Base-by-base conservation (phyloP, 2,113 vertebrate genomes). In the Nerophis ophidion region DNA sequence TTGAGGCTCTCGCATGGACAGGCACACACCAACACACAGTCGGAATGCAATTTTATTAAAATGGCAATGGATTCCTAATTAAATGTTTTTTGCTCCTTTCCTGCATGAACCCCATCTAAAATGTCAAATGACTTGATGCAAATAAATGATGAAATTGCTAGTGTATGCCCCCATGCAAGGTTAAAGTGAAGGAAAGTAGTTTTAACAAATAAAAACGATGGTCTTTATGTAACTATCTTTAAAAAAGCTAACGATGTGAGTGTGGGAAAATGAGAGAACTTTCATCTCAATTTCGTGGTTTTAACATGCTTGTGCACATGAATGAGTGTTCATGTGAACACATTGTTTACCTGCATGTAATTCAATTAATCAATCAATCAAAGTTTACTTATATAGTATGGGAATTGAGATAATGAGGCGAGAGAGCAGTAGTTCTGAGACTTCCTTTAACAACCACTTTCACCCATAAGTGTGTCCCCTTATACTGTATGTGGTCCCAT, bases 91-190 rank as follows among this genome's bases (percentile, higher is more conserved):
- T 15, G 50, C 48, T 51, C 38, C 13, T 52, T 47, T 33, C 49
- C 44, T 51, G 44, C 60, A 51, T 55, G 26, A 26, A 26, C 26
- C 45, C 44, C 15, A 50, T 34, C 35, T 35, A 69, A 72, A 72
- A 77, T 78, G 66, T 66, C 80, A 82, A 84, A 81, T 84, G 69
- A 76, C 60, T 66, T 59, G 62, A 84, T 83, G 72, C 67, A 76
- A 82, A 82, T 69, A 54, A 77, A 61, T 49, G 46, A 57, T 67
- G 48, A 60, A 50, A 67, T 61, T 65, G 34, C 57, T 63, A 70
- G 62, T 26, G 45, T 67, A 50, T 44, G 7, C 3, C 44, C 42
- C 19, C 49, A 44, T 26, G 6, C 36, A 67, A 54, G 60, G 14
- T 58, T 38, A 44, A 62, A 12, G 6, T 12, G 17, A 44, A 17